A percentile compares a stretch with the other conserved stretches of the same genome.
These are phyloP conservation scores for Eupithecia subfuscata DNA, from an alignment of 2,888 invertebrate genomes.

Conservation along the genomic window DNA sequence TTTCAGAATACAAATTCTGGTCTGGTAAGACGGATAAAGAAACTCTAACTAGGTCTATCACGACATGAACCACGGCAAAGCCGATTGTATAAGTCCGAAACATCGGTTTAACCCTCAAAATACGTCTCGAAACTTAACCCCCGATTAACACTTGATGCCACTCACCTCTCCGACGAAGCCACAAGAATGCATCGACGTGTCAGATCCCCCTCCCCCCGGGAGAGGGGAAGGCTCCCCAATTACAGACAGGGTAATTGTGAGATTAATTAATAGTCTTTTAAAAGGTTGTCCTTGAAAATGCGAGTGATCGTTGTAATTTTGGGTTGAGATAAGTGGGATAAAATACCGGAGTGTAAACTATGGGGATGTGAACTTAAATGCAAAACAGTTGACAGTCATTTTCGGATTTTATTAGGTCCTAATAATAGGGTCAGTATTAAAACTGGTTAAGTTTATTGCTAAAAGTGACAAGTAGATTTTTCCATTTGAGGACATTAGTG, in stretches of 20 bases:
- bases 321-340: constrained; percentile 3
- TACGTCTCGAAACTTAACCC: constrained; percentile 8
- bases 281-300: constrained; percentile 4
- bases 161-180: constrained; percentile 68
- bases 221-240: constrained; percentile 21
- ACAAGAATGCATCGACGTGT: constrained; percentile 78
- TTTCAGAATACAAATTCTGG: too few relatives aligned
- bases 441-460: too few relatives aligned
- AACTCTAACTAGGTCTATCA: too few relatives aligned
- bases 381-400: not conserved
- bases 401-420: not conserved
- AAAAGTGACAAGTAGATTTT: too few relatives aligned
- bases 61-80: too few relatives aligned
- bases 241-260: constrained; percentile 35
- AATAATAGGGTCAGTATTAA: too few relatives aligned
- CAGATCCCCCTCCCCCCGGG: constrained; percentile 62
- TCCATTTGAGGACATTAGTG: too few relatives aligned
- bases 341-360: not conserved
- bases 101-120: not conserved
- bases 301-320: constrained; percentile 9
- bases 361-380: not conserved
- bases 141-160: constrained; percentile 45
- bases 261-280: constrained; percentile 39
- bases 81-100: too few relatives aligned
- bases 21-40: too few relatives aligned